These are phyloP conservation scores for Erythrolamprus reginae DNA, from an alignment of 2,113 vertebrate species.

Conservation along the genomic window DNA sequence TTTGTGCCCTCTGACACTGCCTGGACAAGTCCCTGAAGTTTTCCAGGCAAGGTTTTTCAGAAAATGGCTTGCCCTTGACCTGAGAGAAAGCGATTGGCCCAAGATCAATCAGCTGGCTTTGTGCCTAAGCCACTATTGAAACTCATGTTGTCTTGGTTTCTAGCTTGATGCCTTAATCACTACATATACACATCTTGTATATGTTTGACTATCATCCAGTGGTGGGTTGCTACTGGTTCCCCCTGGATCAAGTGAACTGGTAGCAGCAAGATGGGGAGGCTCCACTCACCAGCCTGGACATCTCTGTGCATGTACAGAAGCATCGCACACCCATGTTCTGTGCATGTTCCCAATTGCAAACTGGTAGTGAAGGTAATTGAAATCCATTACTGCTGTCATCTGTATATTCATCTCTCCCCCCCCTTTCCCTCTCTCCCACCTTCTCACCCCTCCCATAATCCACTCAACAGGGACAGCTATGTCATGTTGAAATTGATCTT, in stretches of 20 bases:
- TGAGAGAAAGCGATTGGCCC: not conserved
- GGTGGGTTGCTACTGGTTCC: too few relatives aligned
- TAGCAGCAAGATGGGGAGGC: too few relatives aligned
- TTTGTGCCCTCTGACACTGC: not conserved
- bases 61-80: not conserved
- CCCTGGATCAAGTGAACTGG: too few relatives aligned
- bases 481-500: not conserved
- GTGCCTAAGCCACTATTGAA: not conserved
- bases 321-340: too few relatives aligned
- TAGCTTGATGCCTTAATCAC: not conserved
- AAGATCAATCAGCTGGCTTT: not conserved
- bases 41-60: not conserved
- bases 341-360: too few relatives aligned
- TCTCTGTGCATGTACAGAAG: too few relatives aligned
- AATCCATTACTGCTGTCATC: not conserved
- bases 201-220: not conserved
- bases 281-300: too few relatives aligned
- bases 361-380: too few relatives aligned
- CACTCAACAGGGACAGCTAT: not conserved
- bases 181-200: not conserved
- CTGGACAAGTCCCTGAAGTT: not conserved
- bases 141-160: not conserved
- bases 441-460: not conserved
- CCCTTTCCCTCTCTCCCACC: rapidly evolving
- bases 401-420: not conserved